Conservation (phyloP, 1,140 invertebrate genomes). For the Bilobella aurantiaca region DNA sequence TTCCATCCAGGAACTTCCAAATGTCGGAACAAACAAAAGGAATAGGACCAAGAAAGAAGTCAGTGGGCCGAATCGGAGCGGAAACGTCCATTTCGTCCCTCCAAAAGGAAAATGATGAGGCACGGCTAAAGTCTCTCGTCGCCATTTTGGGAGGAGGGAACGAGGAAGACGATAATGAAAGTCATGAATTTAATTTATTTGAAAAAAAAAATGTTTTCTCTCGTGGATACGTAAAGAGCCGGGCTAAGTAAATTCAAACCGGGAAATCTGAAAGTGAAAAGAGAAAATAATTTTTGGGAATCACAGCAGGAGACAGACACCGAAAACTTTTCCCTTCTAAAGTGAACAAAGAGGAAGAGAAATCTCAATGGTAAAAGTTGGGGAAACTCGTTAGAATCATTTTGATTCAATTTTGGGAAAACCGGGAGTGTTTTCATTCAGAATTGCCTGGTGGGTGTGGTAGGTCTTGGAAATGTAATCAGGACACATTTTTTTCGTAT, state of each 20-base stretch:
- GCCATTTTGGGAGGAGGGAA: not conserved
- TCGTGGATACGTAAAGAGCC: not conserved
- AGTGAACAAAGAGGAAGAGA: not conserved
- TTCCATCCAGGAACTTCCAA: not conserved
- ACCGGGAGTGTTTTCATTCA: not conserved
- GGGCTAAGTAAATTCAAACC: not conserved
- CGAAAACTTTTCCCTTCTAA: not conserved
- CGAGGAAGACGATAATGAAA: not conserved
- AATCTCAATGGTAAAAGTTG: not conserved
- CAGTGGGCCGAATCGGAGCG: constrained; percentile 17
- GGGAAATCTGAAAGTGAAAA: not conserved
- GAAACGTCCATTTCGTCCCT: too few relatives aligned
- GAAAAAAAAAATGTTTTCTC: not conserved
- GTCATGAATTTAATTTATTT: constrained; percentile 5
- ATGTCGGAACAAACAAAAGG: not conserved
- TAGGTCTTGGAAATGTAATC: not conserved
- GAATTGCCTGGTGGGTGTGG: not conserved
- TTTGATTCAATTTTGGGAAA: constrained; percentile 1
- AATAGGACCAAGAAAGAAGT: not conserved
- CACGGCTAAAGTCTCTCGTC: not conserved
- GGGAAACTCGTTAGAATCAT: not conserved
- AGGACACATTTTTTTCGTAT: not conserved
- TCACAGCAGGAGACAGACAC: not conserved
- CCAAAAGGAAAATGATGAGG: not conserved
- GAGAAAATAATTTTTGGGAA: not conserved